A percentile compares a stretch with the other conserved stretches of the same genome.
These are phyloP conservation scores for Palythoa grandiflora DNA, from an alignment of 92 coral and sea anemone species.

Conservation along the genomic window DNA sequence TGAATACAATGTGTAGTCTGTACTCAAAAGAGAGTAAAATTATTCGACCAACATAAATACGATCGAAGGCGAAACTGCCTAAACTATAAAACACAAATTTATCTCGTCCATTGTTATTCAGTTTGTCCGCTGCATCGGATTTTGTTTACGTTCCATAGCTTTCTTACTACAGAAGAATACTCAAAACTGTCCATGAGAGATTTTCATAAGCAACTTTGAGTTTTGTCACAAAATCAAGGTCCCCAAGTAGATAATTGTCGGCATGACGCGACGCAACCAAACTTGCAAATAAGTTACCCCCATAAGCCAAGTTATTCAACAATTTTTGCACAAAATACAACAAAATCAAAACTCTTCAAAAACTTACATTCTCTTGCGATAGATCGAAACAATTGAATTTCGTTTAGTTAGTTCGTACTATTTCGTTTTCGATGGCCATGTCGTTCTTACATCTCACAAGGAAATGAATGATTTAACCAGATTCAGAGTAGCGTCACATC, in stretches of 20 bases:
- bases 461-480: not conserved
- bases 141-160: too few relatives aligned
- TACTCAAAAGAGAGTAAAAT: too few relatives aligned
- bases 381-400: not conserved
- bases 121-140: too few relatives aligned
- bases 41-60: too few relatives aligned
- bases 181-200: too few relatives aligned
- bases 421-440: not conserved
- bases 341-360: not conserved
- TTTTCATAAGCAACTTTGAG: conserved; percentile 1
- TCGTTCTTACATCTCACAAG: not conserved
- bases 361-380: not conserved
- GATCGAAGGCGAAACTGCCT: too few relatives aligned
- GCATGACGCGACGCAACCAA: conserved; percentile 41
- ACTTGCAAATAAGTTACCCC: conserved; percentile 10
- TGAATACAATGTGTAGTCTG: too few relatives aligned
- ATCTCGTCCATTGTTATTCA: too few relatives aligned
- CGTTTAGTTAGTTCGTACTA: not conserved
- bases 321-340: not conserved
- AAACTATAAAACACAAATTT: too few relatives aligned
- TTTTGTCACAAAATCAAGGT: conserved; percentile 28
- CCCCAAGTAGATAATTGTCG: not conserved
- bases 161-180: too few relatives aligned
- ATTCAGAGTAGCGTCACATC: conserved; percentile 38
- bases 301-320: not conserved